Conservation (phyloP, 1,140 invertebrate species). For the Drosophila parvula region DNA sequence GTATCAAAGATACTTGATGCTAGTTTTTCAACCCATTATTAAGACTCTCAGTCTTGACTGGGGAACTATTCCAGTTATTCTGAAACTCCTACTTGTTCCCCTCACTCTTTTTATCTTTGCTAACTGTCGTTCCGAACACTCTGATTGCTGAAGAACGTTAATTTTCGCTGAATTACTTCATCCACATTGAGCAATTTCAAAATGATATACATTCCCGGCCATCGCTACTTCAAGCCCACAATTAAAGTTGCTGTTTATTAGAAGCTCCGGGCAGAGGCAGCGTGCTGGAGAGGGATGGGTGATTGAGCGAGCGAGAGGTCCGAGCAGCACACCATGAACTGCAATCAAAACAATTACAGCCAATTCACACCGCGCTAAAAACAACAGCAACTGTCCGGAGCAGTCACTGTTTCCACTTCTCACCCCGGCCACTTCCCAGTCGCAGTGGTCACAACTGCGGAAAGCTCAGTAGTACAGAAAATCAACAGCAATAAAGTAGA, state of each 20-base stretch:
- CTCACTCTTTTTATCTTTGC: neutral
- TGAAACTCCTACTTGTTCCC: too few species aligned
- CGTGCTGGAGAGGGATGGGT: neutral
- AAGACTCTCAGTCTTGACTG: neutral
- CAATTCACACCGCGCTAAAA: conserved; percentile 75
- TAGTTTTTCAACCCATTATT: neutral
- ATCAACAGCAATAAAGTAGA: conserved; percentile 51
- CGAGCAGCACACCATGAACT: conserved; percentile 69
- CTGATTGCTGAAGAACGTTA: conserved; percentile 24
- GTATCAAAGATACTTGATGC: too few species aligned
- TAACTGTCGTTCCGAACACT: neutral
- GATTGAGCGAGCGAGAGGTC: conserved; percentile 3
- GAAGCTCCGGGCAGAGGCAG: conserved; percentile 14
- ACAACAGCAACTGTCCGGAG: conserved; percentile 46
- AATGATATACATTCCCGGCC: conserved; percentile 35
- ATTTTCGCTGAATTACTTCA: conserved; percentile 49
- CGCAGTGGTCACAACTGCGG: conserved; percentile 23
- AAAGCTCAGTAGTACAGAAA: conserved; percentile 30
- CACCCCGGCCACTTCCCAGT: conserved; percentile 9
- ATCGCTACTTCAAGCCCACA: conserved; percentile 38
- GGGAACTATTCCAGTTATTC: neutral
- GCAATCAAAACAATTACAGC: conserved; percentile 81
- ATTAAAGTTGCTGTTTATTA: conserved; percentile 67
- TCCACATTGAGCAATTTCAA: conserved; percentile 36
- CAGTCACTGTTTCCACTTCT: conserved; percentile 19